A percentile compares a stretch with the other conserved stretches of the same genome.
Conservation (phyloP, 1,140 invertebrate species). For the Neotoxoptera formosana region DNA sequence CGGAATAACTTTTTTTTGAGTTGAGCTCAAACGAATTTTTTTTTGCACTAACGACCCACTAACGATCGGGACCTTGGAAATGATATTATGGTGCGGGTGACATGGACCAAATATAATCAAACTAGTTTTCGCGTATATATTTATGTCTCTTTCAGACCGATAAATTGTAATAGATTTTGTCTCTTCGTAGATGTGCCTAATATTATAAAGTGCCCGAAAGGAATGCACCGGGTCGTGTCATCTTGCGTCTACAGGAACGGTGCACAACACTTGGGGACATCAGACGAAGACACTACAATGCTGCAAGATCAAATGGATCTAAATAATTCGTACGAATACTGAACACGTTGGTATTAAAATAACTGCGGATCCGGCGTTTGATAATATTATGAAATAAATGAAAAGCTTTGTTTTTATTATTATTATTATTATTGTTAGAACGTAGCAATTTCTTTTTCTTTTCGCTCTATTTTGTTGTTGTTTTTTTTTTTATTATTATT, state of each 20-base stretch:
- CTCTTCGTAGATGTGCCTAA: not conserved
- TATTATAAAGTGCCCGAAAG: not conserved
- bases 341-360: not conserved
- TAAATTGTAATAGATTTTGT: not conserved
- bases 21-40: not conserved
- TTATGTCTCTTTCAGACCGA: not conserved
- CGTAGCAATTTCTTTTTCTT: constrained; percentile 14
- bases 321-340: not conserved
- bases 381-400: constrained; percentile 21
- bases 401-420: constrained; percentile 8
- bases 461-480: not conserved
- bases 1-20: not conserved
- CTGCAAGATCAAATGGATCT: not conserved
- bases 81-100: not conserved
- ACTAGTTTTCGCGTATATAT: not conserved
- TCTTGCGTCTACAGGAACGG: not conserved
- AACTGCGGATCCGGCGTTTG: not conserved
- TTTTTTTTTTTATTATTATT: not conserved
- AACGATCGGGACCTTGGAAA: not conserved
- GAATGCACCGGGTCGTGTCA: not conserved
- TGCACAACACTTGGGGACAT: not conserved
- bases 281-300: not conserved
- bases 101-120: not conserved
- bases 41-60: not conserved
- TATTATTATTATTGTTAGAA: not conserved